Evolutionary conservation across 2,113 vertebrate species (phyloP).

Genomic region (Xiphophorus couchianus): DNA sequence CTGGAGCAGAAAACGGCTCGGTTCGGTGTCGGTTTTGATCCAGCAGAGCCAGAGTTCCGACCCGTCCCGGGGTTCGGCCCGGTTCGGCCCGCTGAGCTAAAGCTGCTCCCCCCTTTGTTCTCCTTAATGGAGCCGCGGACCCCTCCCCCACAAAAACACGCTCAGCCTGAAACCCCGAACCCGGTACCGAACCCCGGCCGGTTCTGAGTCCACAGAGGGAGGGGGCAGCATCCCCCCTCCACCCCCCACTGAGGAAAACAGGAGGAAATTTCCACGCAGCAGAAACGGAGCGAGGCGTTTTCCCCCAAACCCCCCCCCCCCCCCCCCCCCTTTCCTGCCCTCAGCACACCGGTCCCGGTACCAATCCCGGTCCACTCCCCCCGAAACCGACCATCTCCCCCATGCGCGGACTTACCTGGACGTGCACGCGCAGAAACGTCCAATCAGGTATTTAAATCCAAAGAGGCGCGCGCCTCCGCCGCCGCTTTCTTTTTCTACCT

Average conservation of each 20-base stretch:
- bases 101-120: conserved; percentile 65
- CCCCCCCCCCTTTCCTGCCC: no score
- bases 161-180: conserved; percentile 6
- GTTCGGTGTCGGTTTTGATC: no score
- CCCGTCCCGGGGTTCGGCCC: neutral
- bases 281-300: conserved; percentile 58
- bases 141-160: conserved; percentile 40
- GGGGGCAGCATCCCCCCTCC: no score
- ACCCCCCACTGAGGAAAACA: neutral
- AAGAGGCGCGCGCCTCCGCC: conserved; percentile 43
- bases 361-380: no score
- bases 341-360: no score
- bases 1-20: no score
- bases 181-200: neutral
- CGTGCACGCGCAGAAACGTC: conserved; percentile 46
- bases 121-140: conserved; percentile 67
- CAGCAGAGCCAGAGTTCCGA: neutral
- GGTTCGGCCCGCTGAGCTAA: neutral
- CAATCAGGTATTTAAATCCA: conserved; percentile 58
- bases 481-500: conserved; percentile 11
- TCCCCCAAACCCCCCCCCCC: conserved; percentile 2
- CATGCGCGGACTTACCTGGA: conserved; percentile 55
- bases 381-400: conserved; percentile 32
- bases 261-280: conserved; percentile 13
- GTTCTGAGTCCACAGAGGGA: neutral